A percentile compares a stretch with the other conserved stretches of the same genome.
These are phyloP conservation scores for Grantiella picta DNA, from an alignment of 2,113 vertebrate species.

Conservation along the genomic window DNA sequence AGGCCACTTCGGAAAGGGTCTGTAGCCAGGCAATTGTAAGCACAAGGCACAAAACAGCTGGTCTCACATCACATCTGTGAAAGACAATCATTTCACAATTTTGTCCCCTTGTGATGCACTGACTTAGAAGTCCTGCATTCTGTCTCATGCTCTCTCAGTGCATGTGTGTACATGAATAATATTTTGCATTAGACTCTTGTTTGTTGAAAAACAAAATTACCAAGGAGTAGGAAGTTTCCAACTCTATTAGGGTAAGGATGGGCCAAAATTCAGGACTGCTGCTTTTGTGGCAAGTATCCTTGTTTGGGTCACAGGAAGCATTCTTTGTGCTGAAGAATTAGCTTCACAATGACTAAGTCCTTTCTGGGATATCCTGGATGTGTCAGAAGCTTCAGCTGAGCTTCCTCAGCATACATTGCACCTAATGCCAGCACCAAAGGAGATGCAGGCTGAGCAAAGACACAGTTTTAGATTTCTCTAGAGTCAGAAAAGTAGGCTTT, in stretches of 20 bases:
- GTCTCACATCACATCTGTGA: background rate
- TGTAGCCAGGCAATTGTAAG: background rate
- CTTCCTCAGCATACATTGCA: background rate
- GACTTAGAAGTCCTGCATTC: background rate
- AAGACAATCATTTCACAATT: background rate
- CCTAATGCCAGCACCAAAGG: background rate
- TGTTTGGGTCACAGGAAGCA: background rate
- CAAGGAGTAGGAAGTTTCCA: background rate
- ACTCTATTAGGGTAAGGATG: background rate
- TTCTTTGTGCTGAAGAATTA: background rate
- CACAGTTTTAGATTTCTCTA: background rate
- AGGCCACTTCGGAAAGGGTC: background rate
- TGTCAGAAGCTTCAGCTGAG: background rate
- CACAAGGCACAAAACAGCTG: background rate
- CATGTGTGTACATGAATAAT: background rate
- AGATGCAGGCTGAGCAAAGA: background rate
- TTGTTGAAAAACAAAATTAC: background rate
- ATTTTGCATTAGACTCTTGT: background rate
- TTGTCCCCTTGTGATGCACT: rapidly evolving
- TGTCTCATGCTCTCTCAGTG: background rate
- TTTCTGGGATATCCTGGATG: background rate
- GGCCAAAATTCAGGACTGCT: background rate
- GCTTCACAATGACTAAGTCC: background rate
- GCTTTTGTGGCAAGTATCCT: background rate
- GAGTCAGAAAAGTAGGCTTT: background rate